phyloP scores from a whole-genome alignment of 2,113 vertebrate species.

The Coregonus clupeaformis region DNA sequence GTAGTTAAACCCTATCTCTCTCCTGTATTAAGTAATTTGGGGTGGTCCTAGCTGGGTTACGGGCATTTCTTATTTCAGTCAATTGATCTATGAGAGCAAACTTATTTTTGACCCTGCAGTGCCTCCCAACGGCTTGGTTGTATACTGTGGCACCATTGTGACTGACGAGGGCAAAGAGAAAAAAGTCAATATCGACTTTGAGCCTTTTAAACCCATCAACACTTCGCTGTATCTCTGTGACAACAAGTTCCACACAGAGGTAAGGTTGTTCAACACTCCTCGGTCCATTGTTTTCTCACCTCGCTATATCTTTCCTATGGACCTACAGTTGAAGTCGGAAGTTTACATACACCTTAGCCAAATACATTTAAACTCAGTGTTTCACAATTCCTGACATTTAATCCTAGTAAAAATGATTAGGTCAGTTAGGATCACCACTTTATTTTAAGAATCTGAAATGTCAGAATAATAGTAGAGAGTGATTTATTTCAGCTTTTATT shows the following conservation, averaged over 20 bases:
- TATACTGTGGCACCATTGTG: slow-evolving; percentile 99
- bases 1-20: not conserved
- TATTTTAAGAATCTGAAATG: too few relatives aligned
- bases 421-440: too few relatives aligned
- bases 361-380: too few relatives aligned
- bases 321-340: too few relatives aligned
- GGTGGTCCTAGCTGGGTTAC: not conserved
- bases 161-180: slow-evolving; percentile 99
- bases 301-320: too few relatives aligned
- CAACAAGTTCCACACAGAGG: slow-evolving; percentile 99
- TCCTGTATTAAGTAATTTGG: not conserved
- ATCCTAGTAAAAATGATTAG: too few relatives aligned
- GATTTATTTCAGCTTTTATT: too few relatives aligned
- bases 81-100: not conserved
- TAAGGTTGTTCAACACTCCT: slow-evolving; percentile 45
- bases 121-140: slow-evolving; percentile 98
- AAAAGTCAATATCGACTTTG: slow-evolving; percentile 99
- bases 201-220: slow-evolving; percentile 99
- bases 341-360: too few relatives aligned
- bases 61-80: not conserved
- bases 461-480: too few relatives aligned
- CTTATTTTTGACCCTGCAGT: slow-evolving; percentile 73
- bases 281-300: too few relatives aligned
- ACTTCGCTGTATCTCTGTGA: slow-evolving; percentile 98
- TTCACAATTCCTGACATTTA: too few relatives aligned